Base-by-base conservation (phyloP, 2,113 vertebrate species). In the Eudorcas thomsonii region DNA sequence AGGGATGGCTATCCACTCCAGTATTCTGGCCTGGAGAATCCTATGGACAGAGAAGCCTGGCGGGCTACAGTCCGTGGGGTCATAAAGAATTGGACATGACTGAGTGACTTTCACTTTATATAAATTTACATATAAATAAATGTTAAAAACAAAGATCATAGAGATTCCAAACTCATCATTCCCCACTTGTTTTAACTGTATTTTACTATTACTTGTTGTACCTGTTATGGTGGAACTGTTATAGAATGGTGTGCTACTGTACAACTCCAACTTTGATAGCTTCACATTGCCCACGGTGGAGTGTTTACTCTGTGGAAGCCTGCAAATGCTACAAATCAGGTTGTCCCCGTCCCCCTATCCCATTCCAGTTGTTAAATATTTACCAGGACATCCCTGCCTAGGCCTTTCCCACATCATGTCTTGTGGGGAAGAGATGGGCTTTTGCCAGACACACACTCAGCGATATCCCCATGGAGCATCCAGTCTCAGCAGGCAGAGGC, bases 121-220 rank as follows among this genome's bases (percentile, higher is more conserved):
- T 77, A 82, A 80, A 94, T 30, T 67, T 84, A 87, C 19, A 84
- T n/a, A 87, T 94, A 97, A 96, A 82, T 94, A 25, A 86, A 97
- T 45, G 78, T 85, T 82, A 83, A 88, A 88, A 97, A 89, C 15
- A 93, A 85, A 90, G 28, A 50, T 17, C 36, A 50, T 81, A 85
- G 90, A 93, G 62, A 90, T 39, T 28, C 36, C 80, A 94, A 64
- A 78, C 54, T 82, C 21, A 71, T 90, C 14, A 78, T 48, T 87
- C 45, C 30, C 54, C 74, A 64, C 30, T 91, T 93, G 52, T 90
- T 91, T 89, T 89, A 54, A 60, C 43, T 67, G 3, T 92, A 28
- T 67, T 88, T 92, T 57, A 30, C 26, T 59, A 52, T 71, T 78
- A 71, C 60, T 25, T 60, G 2, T 50, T 36, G 2, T 36, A 39